phyloP scores from a whole-genome alignment of 2,113 vertebrate species.

The Chlorodrepanis virens region DNA sequence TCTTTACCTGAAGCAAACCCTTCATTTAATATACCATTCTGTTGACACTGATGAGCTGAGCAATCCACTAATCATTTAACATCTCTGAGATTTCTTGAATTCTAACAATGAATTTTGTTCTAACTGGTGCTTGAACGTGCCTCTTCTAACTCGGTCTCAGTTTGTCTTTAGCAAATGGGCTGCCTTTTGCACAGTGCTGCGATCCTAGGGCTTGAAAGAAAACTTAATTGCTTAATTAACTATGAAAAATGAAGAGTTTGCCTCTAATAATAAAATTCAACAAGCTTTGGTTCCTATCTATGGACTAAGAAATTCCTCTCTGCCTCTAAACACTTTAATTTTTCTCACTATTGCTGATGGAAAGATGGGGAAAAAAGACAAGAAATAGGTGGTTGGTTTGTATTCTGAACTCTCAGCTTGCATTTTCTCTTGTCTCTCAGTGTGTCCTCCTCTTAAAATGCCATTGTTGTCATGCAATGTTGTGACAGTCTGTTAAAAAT shows the following conservation, averaged over 20 bases:
- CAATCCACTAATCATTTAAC: slow-evolving; percentile 78
- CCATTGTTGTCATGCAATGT: slow-evolving; percentile 45
- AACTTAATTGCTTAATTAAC: slow-evolving; percentile 59
- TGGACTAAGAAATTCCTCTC: slow-evolving; percentile 61
- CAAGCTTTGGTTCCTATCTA: slow-evolving; percentile 25
- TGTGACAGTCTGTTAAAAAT: slow-evolving; percentile 23
- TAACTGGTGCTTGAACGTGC: slow-evolving; percentile 62
- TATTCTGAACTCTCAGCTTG: slow-evolving; percentile 54
- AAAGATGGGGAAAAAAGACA: slow-evolving; percentile 34
- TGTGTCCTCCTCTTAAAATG: slow-evolving; percentile 28
- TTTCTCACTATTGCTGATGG: slow-evolving; percentile 49
- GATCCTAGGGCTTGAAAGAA: slow-evolving; percentile 43
- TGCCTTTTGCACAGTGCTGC: slow-evolving; percentile 59
- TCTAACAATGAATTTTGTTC: slow-evolving; percentile 64
- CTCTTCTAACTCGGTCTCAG: slow-evolving; percentile 59
- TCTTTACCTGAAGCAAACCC: slow-evolving; percentile 75
- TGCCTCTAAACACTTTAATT: slow-evolving; percentile 62
- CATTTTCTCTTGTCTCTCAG: slow-evolving; percentile 30
- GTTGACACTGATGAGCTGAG: slow-evolving; percentile 56
- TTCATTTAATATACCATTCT: slow-evolving; percentile 76
- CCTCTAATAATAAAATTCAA: slow-evolving; percentile 60
- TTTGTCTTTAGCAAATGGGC: slow-evolving; percentile 70
- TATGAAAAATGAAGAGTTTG: slow-evolving; percentile 78
- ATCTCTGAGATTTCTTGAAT: slow-evolving; percentile 79
- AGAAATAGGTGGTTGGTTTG: slow-evolving; percentile 53